Percentiles rank a stretch among this genome's conserved stretches.
These are phyloP conservation scores for Philereme transversata DNA, from an alignment of 2,888 invertebrate genomes.

Conservation along the genomic window DNA sequence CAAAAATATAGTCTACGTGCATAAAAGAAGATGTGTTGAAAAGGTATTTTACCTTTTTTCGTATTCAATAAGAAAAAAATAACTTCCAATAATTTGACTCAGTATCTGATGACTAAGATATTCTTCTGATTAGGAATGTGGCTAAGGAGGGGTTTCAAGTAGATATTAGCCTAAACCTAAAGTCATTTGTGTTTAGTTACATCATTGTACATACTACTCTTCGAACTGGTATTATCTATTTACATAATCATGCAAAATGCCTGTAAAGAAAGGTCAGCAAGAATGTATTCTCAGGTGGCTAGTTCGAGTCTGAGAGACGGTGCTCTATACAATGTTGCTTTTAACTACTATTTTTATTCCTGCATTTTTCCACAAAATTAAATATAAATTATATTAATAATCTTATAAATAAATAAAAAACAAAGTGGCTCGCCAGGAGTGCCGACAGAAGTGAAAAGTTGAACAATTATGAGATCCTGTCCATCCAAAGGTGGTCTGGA, in stretches of 20 bases:
- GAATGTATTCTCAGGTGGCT: conserved; percentile 1
- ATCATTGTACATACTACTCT: conserved; percentile 9
- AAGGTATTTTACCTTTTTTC: conserved; percentile 32
- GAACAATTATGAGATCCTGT: too few species aligned
- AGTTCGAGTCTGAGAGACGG: too few species aligned
- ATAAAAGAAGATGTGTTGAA: conserved; percentile 10
- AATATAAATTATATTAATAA: too few species aligned
- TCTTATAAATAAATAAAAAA: too few species aligned
- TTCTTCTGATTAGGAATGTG: background rate
- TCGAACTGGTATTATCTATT: conserved; percentile 21
- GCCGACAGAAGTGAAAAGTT: too few species aligned
- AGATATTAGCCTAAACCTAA: conserved; percentile 13
- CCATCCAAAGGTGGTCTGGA: too few species aligned
- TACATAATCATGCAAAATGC: conserved; percentile 25
- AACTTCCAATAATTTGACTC: conserved; percentile 14
- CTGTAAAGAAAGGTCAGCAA: conserved; percentile 24
- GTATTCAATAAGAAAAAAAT: conserved; percentile 26
- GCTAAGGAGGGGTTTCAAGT: conserved; percentile 1
- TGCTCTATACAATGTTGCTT: too few species aligned
- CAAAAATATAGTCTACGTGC: conserved; percentile 4
- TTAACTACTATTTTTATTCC: too few species aligned
- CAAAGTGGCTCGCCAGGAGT: too few species aligned
- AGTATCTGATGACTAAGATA: conserved; percentile 15
- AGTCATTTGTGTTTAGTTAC: conserved; percentile 7
- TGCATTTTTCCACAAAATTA: too few species aligned